Evolutionary conservation across 2,797 vertebrate species (phyloP).

Genomic region (Peromyscus melanophrys): DNA sequence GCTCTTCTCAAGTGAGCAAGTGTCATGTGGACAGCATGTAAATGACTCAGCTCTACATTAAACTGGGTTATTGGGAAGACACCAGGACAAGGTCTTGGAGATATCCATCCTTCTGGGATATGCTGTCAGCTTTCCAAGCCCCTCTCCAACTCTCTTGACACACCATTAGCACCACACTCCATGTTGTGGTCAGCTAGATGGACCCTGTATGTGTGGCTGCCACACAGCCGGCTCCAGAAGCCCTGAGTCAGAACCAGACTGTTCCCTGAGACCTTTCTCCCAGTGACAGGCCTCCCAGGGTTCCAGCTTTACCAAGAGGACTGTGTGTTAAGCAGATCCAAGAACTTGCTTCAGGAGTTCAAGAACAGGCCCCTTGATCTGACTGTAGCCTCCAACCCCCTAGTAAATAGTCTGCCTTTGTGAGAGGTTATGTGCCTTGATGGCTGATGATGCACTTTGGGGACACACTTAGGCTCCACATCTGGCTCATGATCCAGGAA

Average conservation of each 20-base stretch:
- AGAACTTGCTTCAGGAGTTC: background rate
- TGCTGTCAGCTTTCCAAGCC: background rate
- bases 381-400: accelerated
- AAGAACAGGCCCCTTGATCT: background rate
- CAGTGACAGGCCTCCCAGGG: background rate
- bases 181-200: background rate
- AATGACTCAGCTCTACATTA: background rate
- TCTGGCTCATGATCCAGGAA: background rate
- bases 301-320: background rate
- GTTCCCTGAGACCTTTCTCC: background rate
- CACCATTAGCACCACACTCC: background rate
- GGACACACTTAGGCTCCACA: background rate
- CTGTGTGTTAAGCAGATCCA: background rate
- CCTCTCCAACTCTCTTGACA: background rate
- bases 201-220: accelerated
- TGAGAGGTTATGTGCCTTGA: no score
- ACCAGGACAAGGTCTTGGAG: background rate
- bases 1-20: background rate
- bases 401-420: background rate
- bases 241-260: background rate
- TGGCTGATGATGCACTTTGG: background rate
- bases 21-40: background rate
- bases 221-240: background rate
- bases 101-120: background rate
- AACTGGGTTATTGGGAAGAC: background rate